These are phyloP conservation scores for Acronicta psi DNA, from an alignment of 2,888 invertebrate species.

Conservation along the genomic window DNA sequence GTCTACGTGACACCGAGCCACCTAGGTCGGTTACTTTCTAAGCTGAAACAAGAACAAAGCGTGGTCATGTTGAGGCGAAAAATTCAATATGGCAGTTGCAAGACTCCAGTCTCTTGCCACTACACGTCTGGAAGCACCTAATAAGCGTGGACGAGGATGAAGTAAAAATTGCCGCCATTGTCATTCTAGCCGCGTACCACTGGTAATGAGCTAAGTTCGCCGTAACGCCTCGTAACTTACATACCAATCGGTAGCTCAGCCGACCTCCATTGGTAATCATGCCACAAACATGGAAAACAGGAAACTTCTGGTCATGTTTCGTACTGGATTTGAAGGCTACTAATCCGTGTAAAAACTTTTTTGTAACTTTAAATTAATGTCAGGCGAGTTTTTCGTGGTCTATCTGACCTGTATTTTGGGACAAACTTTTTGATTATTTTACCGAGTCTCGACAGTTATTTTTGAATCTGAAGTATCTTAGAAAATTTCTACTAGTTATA, in stretches of 20 bases:
- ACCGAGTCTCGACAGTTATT: not conserved
- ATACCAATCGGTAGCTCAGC: slow-evolving; percentile 81
- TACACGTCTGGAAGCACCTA: slow-evolving; percentile 77
- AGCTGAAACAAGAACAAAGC: slow-evolving; percentile 56
- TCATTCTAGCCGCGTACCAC: slow-evolving; percentile 80
- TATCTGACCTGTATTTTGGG: slow-evolving; percentile 14
- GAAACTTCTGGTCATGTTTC: slow-evolving; percentile 76
- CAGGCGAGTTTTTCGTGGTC: slow-evolving; percentile 19
- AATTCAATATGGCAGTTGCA: slow-evolving; percentile 73
- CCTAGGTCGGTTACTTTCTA: slow-evolving; percentile 43
- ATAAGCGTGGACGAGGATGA: slow-evolving; percentile 77
- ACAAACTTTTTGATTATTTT: slow-evolving; percentile 1
- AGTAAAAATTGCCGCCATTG: slow-evolving; percentile 85
- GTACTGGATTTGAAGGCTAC: slow-evolving; percentile 57
- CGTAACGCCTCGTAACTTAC: slow-evolving; percentile 86
- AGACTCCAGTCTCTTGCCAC: slow-evolving; percentile 69
- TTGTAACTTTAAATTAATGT: slow-evolving; percentile 56
- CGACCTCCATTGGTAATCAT: slow-evolving; percentile 78
- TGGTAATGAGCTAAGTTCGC: slow-evolving; percentile 89
- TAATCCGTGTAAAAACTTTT: slow-evolving; percentile 42
- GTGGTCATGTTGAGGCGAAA: slow-evolving; percentile 59
- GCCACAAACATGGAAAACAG: slow-evolving; percentile 77
- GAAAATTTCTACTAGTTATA: not conserved
- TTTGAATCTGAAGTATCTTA: not conserved
- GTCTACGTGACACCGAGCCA: slow-evolving; percentile 37